Percentiles rank a stretch among this genome's conserved stretches.
Evolutionary conservation across 2,797 vertebrate genomes (phyloP).

Genomic region (Cirrhinus molitorella): DNA sequence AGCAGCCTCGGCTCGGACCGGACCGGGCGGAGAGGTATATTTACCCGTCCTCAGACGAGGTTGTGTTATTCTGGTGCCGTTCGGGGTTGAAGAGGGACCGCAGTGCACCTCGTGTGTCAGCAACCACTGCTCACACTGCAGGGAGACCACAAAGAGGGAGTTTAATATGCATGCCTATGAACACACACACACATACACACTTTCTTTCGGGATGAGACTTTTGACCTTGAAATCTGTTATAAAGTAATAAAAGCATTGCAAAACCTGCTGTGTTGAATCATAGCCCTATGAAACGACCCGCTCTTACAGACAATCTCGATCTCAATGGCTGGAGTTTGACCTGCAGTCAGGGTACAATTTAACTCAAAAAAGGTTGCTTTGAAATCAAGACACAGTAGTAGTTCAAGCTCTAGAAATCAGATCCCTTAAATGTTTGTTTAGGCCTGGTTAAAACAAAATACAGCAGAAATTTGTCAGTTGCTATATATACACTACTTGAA

Average conservation of each 20-base stretch:
- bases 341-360: slow-evolving; percentile 32
- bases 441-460: background rate
- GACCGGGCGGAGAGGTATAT: slow-evolving; percentile 56
- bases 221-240: slow-evolving; percentile 46
- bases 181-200: slow-evolving; percentile 46
- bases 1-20: slow-evolving; percentile 3
- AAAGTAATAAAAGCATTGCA: slow-evolving; percentile 46
- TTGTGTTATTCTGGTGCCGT: slow-evolving; percentile 37
- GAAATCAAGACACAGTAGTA: background rate
- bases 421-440: background rate
- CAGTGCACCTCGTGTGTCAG: slow-evolving; percentile 58
- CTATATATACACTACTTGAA: background rate
- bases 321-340: slow-evolving; percentile 38
- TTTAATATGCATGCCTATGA: slow-evolving; percentile 54
- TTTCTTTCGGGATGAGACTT: slow-evolving; percentile 35
- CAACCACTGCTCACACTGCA: slow-evolving; percentile 68
- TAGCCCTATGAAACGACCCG: background rate
- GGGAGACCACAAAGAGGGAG: slow-evolving; percentile 65
- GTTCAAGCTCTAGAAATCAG: background rate
- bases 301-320: slow-evolving; percentile 1
- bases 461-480: background rate
- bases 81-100: slow-evolving; percentile 40
- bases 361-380: background rate
- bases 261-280: slow-evolving; percentile 42
- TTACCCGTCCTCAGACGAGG: slow-evolving; percentile 63